Base-by-base conservation (phyloP, 2,888 invertebrate species). In the Plebejus melissa region DNA sequence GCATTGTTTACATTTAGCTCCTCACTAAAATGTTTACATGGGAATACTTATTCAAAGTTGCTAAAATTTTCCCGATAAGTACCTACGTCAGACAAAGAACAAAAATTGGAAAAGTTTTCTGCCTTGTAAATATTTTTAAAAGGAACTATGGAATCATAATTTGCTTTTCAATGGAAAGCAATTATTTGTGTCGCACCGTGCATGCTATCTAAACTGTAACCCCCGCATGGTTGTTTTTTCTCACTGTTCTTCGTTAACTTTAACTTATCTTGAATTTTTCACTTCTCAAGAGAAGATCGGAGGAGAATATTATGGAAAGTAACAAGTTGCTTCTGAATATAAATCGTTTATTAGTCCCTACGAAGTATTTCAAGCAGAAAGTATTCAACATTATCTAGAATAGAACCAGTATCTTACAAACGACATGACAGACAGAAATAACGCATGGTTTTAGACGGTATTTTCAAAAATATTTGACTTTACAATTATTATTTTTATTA, bases 261-360 rank as follows among this genome's bases (percentile, higher is more conserved):
- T 70, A 70, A 72, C 54, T 72, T 54, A 54, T 54, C 72, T 72
- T 72, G 13, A 28, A 41, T 72, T 50, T 72, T 72, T 72, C 72
- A 72, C 50, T 54, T 72, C 72, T 72, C 54, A 72, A 72, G 50
- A 72, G 72, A 71, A 46, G 28, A 71, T 50, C 6, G 72, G 50
- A 50, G 72, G 32, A 46, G 50, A 72, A 6, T 28, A 50, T 72
- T 41, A 41, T 28, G 41, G 41, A 38, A 70, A 70, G 65, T 65
- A 11, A 65, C 65, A 32, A 54, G 65, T 16, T 32, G 65, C 36
- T 32, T 65, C 32, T 65, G 32, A 13, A 65, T 65, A 65, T 36
- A 65, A 65, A 65, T 65, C 65, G 32, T 65, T 32, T 32, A 65
- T 65, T 65, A 65, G 32, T 65, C 65, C 32, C 32, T 28, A 4